Conservation (phyloP, 1,140 invertebrate species). For the Geopemphigus sp. region DNA sequence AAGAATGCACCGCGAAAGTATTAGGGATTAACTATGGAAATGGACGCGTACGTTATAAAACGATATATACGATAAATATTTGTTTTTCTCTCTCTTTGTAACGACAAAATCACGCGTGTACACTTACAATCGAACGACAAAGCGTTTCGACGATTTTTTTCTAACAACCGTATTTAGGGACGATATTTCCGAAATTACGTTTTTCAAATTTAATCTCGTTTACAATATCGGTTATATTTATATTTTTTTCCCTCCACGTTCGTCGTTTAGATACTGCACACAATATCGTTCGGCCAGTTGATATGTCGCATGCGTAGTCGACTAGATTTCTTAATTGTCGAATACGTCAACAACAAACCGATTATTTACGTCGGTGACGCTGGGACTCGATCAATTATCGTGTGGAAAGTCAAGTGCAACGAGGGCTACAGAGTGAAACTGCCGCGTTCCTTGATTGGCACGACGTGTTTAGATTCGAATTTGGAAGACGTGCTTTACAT, state of each 20-base stretch:
- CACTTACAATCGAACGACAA: too few relatives aligned
- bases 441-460: slow-evolving; percentile 56
- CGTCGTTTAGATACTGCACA: slow-evolving; percentile 4
- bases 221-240: too few relatives aligned
- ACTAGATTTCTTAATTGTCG: slow-evolving; percentile 37
- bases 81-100: too few relatives aligned
- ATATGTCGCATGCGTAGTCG: slow-evolving; percentile 10
- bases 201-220: background rate
- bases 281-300: background rate
- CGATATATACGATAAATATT: too few relatives aligned
- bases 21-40: slow-evolving; percentile 62
- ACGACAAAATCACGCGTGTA: too few relatives aligned
- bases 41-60: slow-evolving; percentile 30
- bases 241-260: too few relatives aligned
- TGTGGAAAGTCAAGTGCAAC: slow-evolving; percentile 50
- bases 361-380: slow-evolving; percentile 41
- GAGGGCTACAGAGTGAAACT: slow-evolving; percentile 52
- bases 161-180: too few relatives aligned
- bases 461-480: slow-evolving; percentile 56
- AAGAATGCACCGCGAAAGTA: slow-evolving; percentile 66
- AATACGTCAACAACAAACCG: slow-evolving; percentile 22
- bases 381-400: slow-evolving; percentile 30
- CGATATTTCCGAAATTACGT: background rate
- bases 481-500: background rate
- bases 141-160: too few relatives aligned